phyloP scores from a whole-genome alignment of 2,888 invertebrate species.

The Pyrochroa serraticornis region DNA sequence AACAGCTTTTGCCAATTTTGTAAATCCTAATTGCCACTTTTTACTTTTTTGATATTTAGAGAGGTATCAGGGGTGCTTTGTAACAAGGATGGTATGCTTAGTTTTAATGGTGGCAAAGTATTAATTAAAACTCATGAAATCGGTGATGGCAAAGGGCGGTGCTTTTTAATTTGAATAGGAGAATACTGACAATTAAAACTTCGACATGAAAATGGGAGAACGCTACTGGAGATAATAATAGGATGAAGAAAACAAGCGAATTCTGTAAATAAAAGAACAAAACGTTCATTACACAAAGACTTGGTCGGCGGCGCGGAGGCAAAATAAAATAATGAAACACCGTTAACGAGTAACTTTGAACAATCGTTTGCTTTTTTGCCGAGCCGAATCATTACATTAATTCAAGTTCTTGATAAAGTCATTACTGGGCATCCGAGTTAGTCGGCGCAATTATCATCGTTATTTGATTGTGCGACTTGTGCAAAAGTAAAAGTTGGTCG shows the following conservation, averaged over 20 bases:
- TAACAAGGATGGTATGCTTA: too few species aligned
- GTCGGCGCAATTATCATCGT: constrained; percentile 52
- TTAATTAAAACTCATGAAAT: too few species aligned
- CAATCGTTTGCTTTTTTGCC: constrained; percentile 43
- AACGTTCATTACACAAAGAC: constrained; percentile 28
- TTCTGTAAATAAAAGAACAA: constrained; percentile 19
- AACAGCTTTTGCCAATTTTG: too few species aligned
- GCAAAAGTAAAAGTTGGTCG: constrained; percentile 47
- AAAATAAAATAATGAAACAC: constrained; percentile 34
- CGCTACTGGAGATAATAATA: constrained; percentile 17
- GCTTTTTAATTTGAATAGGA: too few species aligned
- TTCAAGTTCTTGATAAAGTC: constrained; percentile 51
- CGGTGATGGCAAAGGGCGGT: too few species aligned
- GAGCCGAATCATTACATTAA: constrained; percentile 53
- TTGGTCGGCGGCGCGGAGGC: constrained; percentile 13
- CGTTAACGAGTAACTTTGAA: constrained; percentile 48
- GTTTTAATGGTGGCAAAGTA: too few species aligned
- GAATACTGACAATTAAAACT: constrained; percentile 12
- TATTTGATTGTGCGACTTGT: constrained; percentile 48
- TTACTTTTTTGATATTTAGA: too few species aligned
- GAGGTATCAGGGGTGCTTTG: too few species aligned
- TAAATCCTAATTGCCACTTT: too few species aligned
- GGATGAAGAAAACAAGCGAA: constrained; percentile 17
- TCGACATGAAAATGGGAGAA: constrained; percentile 12
- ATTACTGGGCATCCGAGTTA: constrained; percentile 49